These are phyloP conservation scores for Pavo muticus DNA, from an alignment of 2,113 vertebrate genomes.

Conservation along the genomic window DNA sequence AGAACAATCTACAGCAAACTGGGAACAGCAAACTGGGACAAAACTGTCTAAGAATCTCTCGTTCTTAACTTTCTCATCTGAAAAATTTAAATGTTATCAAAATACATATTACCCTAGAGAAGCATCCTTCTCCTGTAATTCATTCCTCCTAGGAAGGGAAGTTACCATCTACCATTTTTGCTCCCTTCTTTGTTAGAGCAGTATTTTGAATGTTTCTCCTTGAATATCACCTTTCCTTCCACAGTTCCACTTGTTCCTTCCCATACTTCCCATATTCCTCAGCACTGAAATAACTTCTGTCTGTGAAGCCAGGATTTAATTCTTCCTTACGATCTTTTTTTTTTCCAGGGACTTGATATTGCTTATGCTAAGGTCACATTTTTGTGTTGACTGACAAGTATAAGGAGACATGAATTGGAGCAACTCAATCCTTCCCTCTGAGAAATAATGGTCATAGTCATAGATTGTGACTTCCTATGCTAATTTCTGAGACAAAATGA, in stretches of 20 bases:
- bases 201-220: background rate
- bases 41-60: background rate
- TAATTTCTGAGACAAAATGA: background rate
- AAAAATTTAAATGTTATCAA: no score
- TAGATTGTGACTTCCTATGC: background rate
- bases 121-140: background rate
- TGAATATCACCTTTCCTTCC: background rate
- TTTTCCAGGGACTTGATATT: background rate
- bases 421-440: background rate
- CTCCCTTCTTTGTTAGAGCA: background rate
- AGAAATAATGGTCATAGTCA: background rate
- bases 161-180: background rate
- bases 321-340: conserved; percentile 8
- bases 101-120: background rate
- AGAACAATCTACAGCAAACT: background rate
- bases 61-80: no score
- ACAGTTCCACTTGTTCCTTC: background rate
- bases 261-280: background rate
- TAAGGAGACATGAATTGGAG: background rate
- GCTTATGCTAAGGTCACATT: conserved; percentile 9
- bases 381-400: background rate
- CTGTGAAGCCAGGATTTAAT: background rate
- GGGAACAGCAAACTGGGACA: background rate
- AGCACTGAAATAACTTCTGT: background rate
- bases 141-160: background rate